A percentile compares a stretch with the other conserved stretches of the same genome.
Conservation (phyloP, 2,113 vertebrate genomes). For the Barnardius zonarius region DNA sequence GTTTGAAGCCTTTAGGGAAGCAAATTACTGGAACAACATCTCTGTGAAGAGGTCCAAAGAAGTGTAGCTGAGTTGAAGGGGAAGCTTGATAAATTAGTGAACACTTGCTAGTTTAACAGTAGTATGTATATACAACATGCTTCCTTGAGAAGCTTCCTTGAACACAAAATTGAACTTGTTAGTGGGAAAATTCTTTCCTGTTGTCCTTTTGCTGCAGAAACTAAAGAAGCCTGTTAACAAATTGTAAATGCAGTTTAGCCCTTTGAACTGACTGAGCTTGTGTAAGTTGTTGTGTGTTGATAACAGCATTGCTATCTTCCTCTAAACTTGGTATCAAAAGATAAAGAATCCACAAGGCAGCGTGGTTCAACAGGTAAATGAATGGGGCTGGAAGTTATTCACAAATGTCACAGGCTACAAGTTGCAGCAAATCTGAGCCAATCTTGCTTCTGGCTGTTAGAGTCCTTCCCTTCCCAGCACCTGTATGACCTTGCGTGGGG, state of each 20-base stretch:
- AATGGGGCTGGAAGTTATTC: neutral
- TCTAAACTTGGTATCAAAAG: neutral
- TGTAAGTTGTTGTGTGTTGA: neutral
- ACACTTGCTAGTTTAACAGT: neutral
- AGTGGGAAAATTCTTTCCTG: neutral
- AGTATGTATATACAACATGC: neutral
- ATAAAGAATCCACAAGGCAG: neutral
- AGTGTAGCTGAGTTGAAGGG: neutral
- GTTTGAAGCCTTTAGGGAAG: neutral
- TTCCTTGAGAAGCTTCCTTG: constrained; percentile 14
- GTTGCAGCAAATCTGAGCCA: neutral
- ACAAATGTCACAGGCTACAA: neutral
- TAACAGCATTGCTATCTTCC: neutral
- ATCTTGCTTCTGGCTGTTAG: neutral
- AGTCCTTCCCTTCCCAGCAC: neutral
- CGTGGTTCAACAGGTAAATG: neutral
- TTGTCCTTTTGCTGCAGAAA: neutral
- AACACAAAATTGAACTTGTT: neutral
- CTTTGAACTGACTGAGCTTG: neutral
- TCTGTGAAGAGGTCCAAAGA: neutral
- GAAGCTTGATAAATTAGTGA: neutral
- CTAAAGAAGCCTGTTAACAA: neutral
- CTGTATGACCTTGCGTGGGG: neutral
- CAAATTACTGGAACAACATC: neutral
- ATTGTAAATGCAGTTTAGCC: neutral